Base-by-base conservation (phyloP, 2,113 vertebrate species). In the Colistium nudipinnis region DNA sequence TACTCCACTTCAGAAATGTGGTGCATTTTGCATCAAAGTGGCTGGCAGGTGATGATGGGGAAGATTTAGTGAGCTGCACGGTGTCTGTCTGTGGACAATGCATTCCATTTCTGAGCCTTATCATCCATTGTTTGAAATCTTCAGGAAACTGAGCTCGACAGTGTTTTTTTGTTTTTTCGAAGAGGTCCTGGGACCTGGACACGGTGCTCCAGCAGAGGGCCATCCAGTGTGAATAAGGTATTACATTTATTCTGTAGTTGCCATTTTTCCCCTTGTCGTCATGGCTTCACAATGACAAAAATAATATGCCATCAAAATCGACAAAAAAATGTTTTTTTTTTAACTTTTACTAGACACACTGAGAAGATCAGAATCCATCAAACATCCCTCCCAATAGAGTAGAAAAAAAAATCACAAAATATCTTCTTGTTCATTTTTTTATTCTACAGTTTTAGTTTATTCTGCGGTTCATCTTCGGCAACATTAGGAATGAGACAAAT, bases 161-260 rank as follows among this genome's bases (percentile, higher is more conserved):
- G 47, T 25, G 17, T 16, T 57, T n/a, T n/a, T n/a, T n/a, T n/a
- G n/a, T n/a, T n/a, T n/a, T n/a, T 31, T 62, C 30, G 56, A 39
- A 59, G 62, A 11, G 62, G 22, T 64, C 27, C 12, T 52, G 30
- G 53, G 74, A 17, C 47, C 36, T 64, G 31, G 67, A 22, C 52
- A 19, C 41, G 55, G 28, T 14, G 11, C 41, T 75, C 88, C 90
- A 90, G 81, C 84, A 92, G 89, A 85, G 89, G 89, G 87, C 86
- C n/a, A n/a, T n/a, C n/a, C n/a, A n/a, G n/a, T n/a, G n/a, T n/a
- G n/a, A n/a, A n/a, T n/a, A n/a, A n/a, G n/a, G n/a, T n/a, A n/a
- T n/a, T n/a, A n/a, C n/a, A n/a, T n/a, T n/a, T n/a, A n/a, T n/a
- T n/a, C n/a, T n/a, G n/a, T n/a, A n/a, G n/a, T n/a, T n/a, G n/a